Percentiles rank a stretch among this genome's conserved stretches.
phyloP scores from a whole-genome alignment of 1,140 invertebrate species.

The Diploscapter pachys region DNA sequence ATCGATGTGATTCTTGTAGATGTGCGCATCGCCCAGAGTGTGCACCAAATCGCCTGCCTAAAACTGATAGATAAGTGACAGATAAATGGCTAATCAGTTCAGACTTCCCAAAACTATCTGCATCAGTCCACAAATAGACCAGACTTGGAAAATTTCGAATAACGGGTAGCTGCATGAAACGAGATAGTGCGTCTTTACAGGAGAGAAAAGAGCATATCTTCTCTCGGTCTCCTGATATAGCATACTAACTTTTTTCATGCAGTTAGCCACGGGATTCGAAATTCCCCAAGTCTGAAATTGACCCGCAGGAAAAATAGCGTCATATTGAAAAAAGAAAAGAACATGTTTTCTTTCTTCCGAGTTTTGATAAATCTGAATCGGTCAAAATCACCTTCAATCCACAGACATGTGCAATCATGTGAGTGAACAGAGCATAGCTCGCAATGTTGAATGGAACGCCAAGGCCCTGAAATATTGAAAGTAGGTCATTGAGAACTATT shows the following conservation, averaged over 20 bases:
- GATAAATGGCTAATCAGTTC: too few relatives aligned
- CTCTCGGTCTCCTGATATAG: too few relatives aligned
- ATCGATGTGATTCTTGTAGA: constrained; percentile 87
- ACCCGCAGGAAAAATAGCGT: too few relatives aligned
- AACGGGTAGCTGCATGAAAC: too few relatives aligned
- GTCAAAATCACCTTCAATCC: constrained; percentile 68
- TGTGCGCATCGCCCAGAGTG: constrained; percentile 90
- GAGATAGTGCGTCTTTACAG: too few relatives aligned
- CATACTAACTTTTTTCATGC: too few relatives aligned
- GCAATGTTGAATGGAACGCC: constrained; percentile 99
- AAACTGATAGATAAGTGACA: neutral
- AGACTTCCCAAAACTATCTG: neutral
- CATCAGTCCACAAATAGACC: neutral
- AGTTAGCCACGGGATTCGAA: too few relatives aligned
- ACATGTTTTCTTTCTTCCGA: neutral
- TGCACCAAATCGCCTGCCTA: constrained; percentile 92
- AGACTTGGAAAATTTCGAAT: neutral
- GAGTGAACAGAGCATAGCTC: constrained; percentile 87
- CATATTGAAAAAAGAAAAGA: too few relatives aligned
- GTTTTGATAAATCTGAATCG: neutral
- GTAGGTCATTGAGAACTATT: neutral
- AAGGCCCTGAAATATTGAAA: constrained; percentile 68
- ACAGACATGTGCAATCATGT: constrained; percentile 93
- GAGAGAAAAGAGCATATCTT: too few relatives aligned
- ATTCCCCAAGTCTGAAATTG: too few relatives aligned